A percentile compares a stretch with the other conserved stretches of the same genome.
Conservation (phyloP, 2,113 vertebrate species). For the Clarias gariepinus region DNA sequence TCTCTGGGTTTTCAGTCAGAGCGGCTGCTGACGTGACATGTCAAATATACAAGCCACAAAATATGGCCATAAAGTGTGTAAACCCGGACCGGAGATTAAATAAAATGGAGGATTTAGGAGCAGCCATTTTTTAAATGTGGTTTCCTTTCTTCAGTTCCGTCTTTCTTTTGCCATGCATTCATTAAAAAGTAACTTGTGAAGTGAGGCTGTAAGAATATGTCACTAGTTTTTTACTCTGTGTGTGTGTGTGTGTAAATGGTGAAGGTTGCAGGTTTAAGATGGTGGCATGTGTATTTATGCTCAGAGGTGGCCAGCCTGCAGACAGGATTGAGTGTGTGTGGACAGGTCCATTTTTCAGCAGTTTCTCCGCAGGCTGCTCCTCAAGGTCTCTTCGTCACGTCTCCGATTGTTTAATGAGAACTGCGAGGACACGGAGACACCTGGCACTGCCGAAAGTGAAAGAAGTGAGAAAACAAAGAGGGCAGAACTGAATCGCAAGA, state of each 20-base stretch:
- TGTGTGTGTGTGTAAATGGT: constrained; percentile 24
- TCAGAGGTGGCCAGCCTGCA: constrained; percentile 25
- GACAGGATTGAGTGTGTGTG: constrained; percentile 45
- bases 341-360: constrained; percentile 54
- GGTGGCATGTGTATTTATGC: constrained; percentile 45
- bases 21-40: constrained; percentile 51
- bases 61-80: constrained; percentile 46
- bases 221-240: neutral
- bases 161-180: neutral
- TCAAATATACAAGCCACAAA: constrained; percentile 50
- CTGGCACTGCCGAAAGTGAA: neutral
- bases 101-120: constrained; percentile 19
- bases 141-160: neutral
- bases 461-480: neutral
- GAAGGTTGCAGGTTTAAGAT: constrained; percentile 34
- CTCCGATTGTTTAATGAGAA: constrained; percentile 27
- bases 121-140: neutral
- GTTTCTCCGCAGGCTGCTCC: constrained; percentile 35
- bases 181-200: constrained; percentile 4
- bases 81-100: constrained; percentile 26
- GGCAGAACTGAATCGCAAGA: neutral
- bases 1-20: constrained; percentile 41
- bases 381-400: constrained; percentile 45
- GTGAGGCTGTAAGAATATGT: neutral
- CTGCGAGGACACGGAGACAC: constrained; percentile 34